These are phyloP conservation scores for Tenebrio molitor DNA, from an alignment of 1,140 invertebrate genomes.

Conservation along the genomic window DNA sequence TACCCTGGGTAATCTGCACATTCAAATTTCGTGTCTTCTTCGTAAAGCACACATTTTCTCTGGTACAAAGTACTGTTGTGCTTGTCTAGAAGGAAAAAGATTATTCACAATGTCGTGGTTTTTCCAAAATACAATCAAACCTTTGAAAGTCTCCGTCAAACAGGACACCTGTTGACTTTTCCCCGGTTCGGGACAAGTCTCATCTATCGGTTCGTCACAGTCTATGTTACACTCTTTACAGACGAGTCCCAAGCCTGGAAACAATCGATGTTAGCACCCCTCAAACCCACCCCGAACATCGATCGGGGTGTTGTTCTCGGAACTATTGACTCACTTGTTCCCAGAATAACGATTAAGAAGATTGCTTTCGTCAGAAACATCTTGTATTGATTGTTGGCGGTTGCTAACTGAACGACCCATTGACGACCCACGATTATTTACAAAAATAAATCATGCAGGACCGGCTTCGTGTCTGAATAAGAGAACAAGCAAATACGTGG, in stretches of 20 bases:
- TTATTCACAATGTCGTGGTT: background rate
- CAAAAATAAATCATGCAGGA: too few relatives aligned
- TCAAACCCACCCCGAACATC: too few relatives aligned
- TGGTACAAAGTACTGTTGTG: constrained; percentile 9
- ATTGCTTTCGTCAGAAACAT: too few relatives aligned
- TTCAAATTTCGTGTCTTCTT: constrained; percentile 18
- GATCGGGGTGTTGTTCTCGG: too few relatives aligned
- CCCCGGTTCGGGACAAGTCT: constrained; percentile 29
- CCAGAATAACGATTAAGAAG: background rate
- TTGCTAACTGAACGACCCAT: too few relatives aligned
- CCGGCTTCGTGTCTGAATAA: too few relatives aligned
- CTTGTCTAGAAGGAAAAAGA: constrained; percentile 2
- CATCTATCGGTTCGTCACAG: background rate
- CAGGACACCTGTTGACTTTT: constrained; percentile 12
- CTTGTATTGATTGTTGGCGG: too few relatives aligned
- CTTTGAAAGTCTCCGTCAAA: constrained; percentile 17
- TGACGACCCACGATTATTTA: too few relatives aligned
- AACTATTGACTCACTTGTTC: background rate
- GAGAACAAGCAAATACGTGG: too few relatives aligned
- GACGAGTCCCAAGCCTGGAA: constrained; percentile 26
- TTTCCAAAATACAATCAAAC: constrained; percentile 4
- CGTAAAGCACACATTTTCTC: constrained; percentile 29
- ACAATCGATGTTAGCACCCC: background rate
- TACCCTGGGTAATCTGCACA: constrained; percentile 4
- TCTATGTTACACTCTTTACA: constrained; percentile 22